These are phyloP conservation scores for Lepilemur septentrionalis DNA, from an alignment of 2,797 vertebrate species.

Conservation along the genomic window DNA sequence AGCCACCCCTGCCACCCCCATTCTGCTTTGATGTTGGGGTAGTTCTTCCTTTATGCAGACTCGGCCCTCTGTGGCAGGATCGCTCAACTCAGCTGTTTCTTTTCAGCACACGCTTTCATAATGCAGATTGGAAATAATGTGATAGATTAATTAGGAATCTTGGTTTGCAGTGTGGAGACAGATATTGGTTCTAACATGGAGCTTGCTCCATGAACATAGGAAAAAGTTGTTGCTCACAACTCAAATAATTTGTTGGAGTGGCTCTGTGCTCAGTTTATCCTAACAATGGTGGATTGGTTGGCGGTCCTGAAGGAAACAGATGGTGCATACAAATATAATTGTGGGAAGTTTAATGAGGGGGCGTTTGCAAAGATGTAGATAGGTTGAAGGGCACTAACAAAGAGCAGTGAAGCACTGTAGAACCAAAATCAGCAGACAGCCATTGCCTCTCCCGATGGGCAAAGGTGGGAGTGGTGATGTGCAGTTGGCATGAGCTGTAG, in stretches of 20 bases:
- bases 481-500: neutral
- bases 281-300: neutral
- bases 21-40: neutral
- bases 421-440: neutral
- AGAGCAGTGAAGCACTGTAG: neutral
- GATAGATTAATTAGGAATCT: neutral
- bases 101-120: neutral
- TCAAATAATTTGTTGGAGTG: neutral
- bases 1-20: accelerated
- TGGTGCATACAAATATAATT: neutral
- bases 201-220: neutral
- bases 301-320: neutral
- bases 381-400: neutral
- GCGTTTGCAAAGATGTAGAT: neutral
- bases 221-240: neutral
- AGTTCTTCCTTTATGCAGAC: neutral
- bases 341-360: neutral
- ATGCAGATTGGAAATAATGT: neutral
- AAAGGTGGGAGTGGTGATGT: neutral
- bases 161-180: neutral
- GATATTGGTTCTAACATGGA: neutral
- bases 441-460: neutral
- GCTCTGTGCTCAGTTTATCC: neutral
- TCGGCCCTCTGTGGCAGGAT: neutral
- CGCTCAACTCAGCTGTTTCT: neutral